Conservation (phyloP, 2,113 vertebrate species). For the Epinephelus cyanopodus region DNA sequence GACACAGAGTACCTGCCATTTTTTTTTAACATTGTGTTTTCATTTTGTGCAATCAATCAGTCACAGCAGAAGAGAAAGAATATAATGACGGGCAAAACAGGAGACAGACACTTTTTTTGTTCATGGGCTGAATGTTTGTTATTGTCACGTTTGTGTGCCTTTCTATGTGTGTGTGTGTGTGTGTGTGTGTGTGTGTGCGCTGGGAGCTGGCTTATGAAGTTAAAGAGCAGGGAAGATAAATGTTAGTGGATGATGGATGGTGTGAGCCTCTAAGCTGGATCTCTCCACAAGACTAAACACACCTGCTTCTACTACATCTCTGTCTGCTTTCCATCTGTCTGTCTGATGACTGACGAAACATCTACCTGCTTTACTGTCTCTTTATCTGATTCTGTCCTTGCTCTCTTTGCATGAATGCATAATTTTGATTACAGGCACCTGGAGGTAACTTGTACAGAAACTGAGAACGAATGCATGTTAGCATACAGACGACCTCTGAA, state of each 20-base stretch:
- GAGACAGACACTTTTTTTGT: neutral
- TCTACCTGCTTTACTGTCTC: neutral
- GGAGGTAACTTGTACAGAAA: neutral
- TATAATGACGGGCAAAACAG: neutral
- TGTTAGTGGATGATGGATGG: conserved; percentile 52
- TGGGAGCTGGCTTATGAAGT: neutral
- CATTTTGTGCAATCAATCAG: conserved; percentile 11
- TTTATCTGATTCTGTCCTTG: neutral
- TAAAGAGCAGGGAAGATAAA: conserved; percentile 37
- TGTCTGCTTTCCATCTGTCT: conserved; percentile 39
- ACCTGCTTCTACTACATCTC: conserved; percentile 45
- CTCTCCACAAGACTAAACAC: conserved; percentile 50
- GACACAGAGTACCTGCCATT: neutral
- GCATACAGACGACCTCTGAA: neutral
- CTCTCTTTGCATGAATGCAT: neutral
- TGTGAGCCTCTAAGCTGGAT: conserved; percentile 38
- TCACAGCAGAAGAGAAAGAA: neutral
- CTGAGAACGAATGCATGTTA: neutral
- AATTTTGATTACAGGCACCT: neutral
- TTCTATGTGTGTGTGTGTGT: neutral
- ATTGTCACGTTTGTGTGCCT: neutral
- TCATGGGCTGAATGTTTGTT: neutral
- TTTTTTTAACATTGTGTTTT: neutral
- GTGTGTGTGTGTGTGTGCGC: neutral
- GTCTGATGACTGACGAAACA: conserved; percentile 2